A percentile compares a stretch with the other conserved stretches of the same genome.
phyloP scores from a whole-genome alignment of 37 sponge, comb jelly and placozoan species.

The Chondrosia reniformis region DNA sequence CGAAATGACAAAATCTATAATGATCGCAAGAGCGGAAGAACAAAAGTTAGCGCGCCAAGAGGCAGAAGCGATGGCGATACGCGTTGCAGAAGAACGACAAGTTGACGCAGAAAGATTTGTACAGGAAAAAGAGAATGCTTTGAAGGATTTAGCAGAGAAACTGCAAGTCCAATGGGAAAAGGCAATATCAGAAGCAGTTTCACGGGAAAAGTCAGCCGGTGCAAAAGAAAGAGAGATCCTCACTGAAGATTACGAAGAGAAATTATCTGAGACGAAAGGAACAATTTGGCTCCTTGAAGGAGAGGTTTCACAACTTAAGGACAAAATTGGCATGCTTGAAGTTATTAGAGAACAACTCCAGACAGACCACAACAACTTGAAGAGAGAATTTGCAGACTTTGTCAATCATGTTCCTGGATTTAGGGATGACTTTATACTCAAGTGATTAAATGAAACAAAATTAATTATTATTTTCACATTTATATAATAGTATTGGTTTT shows the following conservation, averaged over 20 bases:
- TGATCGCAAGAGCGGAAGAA: constrained; percentile 44
- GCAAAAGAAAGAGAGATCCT: neutral
- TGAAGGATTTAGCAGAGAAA: constrained; percentile 14
- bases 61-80: constrained; percentile 20
- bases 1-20: constrained; percentile 25
- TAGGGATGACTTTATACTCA: constrained; percentile 12
- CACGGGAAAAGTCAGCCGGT: constrained; percentile 7
- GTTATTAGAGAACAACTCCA: constrained; percentile 22
- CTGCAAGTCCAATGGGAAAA: neutral
- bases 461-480: too few species aligned
- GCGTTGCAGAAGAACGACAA: constrained; percentile 8
- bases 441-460: too few species aligned
- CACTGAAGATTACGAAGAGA: constrained; percentile 9
- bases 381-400: constrained; percentile 64
- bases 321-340: constrained; percentile 13
- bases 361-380: constrained; percentile 22
- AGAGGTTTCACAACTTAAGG: neutral
- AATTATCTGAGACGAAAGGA: constrained; percentile 1
- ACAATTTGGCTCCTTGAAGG: constrained; percentile 18
- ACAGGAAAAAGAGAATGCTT: constrained; percentile 29
- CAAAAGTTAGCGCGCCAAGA: constrained; percentile 20
- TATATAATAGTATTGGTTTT: too few species aligned
- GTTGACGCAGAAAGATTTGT: constrained; percentile 6
- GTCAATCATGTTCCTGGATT: constrained; percentile 40
- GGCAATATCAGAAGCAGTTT: neutral